These are phyloP conservation scores for Cydia strobilella DNA, from an alignment of 1,140 invertebrate species.

Conservation along the genomic window DNA sequence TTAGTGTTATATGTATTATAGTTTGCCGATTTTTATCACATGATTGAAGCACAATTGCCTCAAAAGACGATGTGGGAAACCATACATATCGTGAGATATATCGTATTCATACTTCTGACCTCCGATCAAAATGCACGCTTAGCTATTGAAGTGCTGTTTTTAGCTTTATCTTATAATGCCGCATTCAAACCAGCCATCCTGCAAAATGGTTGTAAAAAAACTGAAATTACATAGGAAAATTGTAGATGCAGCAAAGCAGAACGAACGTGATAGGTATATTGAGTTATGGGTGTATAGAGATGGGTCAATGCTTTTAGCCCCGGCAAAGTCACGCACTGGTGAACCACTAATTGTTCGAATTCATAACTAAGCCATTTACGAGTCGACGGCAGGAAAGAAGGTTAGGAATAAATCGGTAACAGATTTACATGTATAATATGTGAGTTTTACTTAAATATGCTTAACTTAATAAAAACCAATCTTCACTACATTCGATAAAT, in stretches of 20 bases:
- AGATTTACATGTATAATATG: neutral
- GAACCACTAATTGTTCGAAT: slow-evolving; percentile 37
- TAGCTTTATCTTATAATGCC: neutral
- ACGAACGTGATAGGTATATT: slow-evolving; percentile 33
- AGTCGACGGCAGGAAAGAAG: neutral
- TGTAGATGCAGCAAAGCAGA: neutral
- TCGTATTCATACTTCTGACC: neutral
- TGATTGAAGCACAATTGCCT: neutral
- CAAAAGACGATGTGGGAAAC: neutral
- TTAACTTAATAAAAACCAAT: too few relatives aligned
- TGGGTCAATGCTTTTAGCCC: slow-evolving; percentile 43
- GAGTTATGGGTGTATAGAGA: slow-evolving; percentile 32
- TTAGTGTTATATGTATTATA: too few relatives aligned
- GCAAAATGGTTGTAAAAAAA: slow-evolving; percentile 16
- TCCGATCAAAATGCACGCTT: neutral
- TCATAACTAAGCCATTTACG: slow-evolving; percentile 1
- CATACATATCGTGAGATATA: neutral
- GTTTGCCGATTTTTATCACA: neutral
- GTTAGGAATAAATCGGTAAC: neutral
- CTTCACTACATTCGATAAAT: too few relatives aligned
- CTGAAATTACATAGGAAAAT: neutral
- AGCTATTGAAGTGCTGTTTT: neutral
- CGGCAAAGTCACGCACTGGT: slow-evolving; percentile 41
- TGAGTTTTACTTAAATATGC: too few relatives aligned
- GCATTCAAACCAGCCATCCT: neutral